Evolutionary conservation across 2,113 vertebrate genomes (phyloP).

Genomic region (Carassius auratus): DNA sequence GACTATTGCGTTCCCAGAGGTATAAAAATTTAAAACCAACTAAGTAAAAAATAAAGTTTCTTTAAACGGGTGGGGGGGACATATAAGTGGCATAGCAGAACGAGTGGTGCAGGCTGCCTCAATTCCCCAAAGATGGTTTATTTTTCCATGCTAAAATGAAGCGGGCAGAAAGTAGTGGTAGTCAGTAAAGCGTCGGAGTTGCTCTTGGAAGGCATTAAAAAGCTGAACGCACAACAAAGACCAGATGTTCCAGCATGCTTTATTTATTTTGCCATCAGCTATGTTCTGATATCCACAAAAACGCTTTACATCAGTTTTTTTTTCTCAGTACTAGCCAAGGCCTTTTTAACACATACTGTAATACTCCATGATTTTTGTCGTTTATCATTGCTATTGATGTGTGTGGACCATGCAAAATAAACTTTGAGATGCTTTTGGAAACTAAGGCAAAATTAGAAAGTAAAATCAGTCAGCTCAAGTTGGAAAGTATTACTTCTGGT

Average conservation of each 20-base stretch:
- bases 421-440: background rate
- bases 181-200: constrained; percentile 99
- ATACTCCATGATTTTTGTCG: constrained; percentile 7
- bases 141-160: constrained; percentile 98
- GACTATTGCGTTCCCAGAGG: constrained; percentile 72
- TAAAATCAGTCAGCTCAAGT: background rate
- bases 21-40: constrained; percentile 80
- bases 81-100: constrained; percentile 73
- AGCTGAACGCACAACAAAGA: constrained; percentile 99
- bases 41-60: constrained; percentile 81
- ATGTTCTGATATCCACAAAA: constrained; percentile 96
- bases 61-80: constrained; percentile 63
- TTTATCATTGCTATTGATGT: background rate
- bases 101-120: constrained; percentile 84
- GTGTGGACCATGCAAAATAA: no score
- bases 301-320: constrained; percentile 71
- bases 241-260: constrained; percentile 99
- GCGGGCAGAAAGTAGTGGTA: constrained; percentile 95
- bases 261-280: constrained; percentile 99
- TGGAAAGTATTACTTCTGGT: background rate
- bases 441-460: background rate
- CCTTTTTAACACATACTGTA: constrained; percentile 57
- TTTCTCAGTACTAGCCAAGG: constrained; percentile 54
- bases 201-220: constrained; percentile 99
- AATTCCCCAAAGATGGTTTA: constrained; percentile 98